Conservation (phyloP, 2,797 vertebrate species). For the Tenualosa ilisha region DNA sequence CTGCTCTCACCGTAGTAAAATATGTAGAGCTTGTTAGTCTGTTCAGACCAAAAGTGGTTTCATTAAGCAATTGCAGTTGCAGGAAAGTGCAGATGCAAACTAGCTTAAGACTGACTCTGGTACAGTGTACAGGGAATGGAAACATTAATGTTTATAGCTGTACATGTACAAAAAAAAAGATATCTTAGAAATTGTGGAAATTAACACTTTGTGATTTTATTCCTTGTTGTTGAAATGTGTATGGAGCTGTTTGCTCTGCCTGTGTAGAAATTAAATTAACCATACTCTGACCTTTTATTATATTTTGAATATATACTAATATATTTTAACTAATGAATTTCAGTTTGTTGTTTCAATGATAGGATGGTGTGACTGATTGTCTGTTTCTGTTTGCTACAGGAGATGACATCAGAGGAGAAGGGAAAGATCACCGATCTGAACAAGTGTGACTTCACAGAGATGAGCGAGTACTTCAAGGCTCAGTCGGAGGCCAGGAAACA, state of each 20-base stretch:
- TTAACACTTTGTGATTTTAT: too few relatives aligned
- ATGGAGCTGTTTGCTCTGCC: background rate
- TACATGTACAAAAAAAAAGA: too few relatives aligned
- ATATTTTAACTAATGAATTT: background rate
- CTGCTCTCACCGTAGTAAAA: too few relatives aligned
- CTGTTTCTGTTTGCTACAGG: conserved; percentile 66
- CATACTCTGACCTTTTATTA: background rate
- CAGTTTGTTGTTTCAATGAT: background rate
- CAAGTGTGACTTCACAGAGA: conserved; percentile 91
- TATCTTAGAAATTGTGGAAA: too few relatives aligned
- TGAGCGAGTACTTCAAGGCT: conserved; percentile 91
- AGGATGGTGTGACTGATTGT: background rate
- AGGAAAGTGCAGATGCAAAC: too few relatives aligned
- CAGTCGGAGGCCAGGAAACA: conserved; percentile 91
- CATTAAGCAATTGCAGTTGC: too few relatives aligned
- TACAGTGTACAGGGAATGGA: too few relatives aligned
- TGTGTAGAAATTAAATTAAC: background rate
- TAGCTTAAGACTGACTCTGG: too few relatives aligned
- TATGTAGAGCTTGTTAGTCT: too few relatives aligned
- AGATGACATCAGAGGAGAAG: conserved; percentile 93
- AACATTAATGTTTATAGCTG: too few relatives aligned
- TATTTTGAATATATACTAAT: background rate
- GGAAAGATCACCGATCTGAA: conserved; percentile 83
- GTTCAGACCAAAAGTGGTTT: too few relatives aligned
- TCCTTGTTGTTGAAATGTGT: background rate